Base-by-base conservation (phyloP, 1,140 invertebrate genomes). In the Araneus ventricosus region DNA sequence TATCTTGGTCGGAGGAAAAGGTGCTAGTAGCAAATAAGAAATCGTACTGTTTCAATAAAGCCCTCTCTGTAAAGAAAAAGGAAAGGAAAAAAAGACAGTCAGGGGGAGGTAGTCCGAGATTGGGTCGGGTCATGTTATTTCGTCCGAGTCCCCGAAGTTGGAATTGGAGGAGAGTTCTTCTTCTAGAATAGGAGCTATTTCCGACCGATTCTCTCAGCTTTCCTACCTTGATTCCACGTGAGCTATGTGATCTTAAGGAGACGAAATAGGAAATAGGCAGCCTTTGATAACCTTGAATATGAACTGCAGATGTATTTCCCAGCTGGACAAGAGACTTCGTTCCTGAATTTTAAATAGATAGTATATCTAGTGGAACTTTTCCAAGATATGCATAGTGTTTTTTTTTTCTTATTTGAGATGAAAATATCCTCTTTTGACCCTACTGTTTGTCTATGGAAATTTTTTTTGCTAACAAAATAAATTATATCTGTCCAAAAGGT, bases 31-130 rank as follows among this genome's bases (percentile, higher is more conserved):
- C 91, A 93, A 93, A 88, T 93, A 93, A 87, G 85, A 88, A 93
- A 93, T 93, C 85, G 87, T 89, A 93, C 86, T 93, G 82, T 93
- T 93, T 93, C 92, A 93, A 93, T 93, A 93, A 93, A 85, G 79
- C 57, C 75, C 27, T 57, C 63, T n/a, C 27, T 34, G n/a, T 67
- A 75, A 34, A 75, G 20, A 75, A 75, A 34, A 75, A 34, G 34
- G 30, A 37, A n/a, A n/a, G 70, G 10, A 63, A 63, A 63, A 63
- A 63, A 41, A 84, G 20, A 24, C 24, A 82, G 20, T n/a, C 30
- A 24, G n/a, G 34, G 63, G 52, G 59, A 41, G 57, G 39, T 10
- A 27, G 79, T 59, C 91, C 75, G 63, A 93, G 91, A 93, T 93
- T 88, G 91, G 91, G 84, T 93, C 27, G 91, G 41, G 84, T 57